Conservation (phyloP, 92 coral and sea anemone genomes). For the Epizoanthus fatuus region DNA sequence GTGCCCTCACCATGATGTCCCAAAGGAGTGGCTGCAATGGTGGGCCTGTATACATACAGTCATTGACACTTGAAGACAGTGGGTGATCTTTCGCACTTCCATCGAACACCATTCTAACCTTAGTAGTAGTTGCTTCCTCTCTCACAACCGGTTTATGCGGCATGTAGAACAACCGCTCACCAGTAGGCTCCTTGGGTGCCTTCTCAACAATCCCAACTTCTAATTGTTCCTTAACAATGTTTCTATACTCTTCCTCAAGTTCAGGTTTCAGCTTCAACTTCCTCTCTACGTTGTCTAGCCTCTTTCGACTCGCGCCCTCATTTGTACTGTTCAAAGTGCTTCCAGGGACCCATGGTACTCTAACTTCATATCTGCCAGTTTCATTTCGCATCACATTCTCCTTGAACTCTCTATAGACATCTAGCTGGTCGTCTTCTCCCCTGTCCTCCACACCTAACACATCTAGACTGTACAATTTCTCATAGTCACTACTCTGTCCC, state of each 20-base stretch:
- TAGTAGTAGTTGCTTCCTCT: slow-evolving; percentile 47
- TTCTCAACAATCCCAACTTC: slow-evolving; percentile 39
- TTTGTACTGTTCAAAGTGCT: slow-evolving; percentile 40
- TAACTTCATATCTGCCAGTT: slow-evolving; percentile 67
- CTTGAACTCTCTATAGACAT: slow-evolving; percentile 49
- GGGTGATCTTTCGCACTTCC: slow-evolving; percentile 67
- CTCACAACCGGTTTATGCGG: slow-evolving; percentile 58
- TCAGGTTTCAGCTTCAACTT: slow-evolving; percentile 16
- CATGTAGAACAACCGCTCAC: slow-evolving; percentile 55
- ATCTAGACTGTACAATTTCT: slow-evolving; percentile 42
- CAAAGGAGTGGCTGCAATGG: slow-evolving; percentile 73
- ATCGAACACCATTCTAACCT: slow-evolving; percentile 77
- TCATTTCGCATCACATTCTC: slow-evolving; percentile 48
- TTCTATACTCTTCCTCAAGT: slow-evolving; percentile 20
- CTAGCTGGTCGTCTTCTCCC: slow-evolving; percentile 45
- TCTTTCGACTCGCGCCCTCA: slow-evolving; percentile 41
- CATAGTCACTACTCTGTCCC: slow-evolving; percentile 23
- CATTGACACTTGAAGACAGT: slow-evolving; percentile 62
- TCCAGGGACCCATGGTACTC: slow-evolving; percentile 69
- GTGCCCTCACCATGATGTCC: slow-evolving; percentile 71
- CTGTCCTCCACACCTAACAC: slow-evolving; percentile 52
- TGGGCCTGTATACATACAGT: slow-evolving; percentile 68
- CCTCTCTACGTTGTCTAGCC: slow-evolving; percentile 26
- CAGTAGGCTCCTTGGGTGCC: slow-evolving; percentile 26
- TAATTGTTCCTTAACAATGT: slow-evolving; percentile 40